These are phyloP conservation scores for Anorthoa munda DNA, from an alignment of 2,888 invertebrate species.

Conservation along the genomic window DNA sequence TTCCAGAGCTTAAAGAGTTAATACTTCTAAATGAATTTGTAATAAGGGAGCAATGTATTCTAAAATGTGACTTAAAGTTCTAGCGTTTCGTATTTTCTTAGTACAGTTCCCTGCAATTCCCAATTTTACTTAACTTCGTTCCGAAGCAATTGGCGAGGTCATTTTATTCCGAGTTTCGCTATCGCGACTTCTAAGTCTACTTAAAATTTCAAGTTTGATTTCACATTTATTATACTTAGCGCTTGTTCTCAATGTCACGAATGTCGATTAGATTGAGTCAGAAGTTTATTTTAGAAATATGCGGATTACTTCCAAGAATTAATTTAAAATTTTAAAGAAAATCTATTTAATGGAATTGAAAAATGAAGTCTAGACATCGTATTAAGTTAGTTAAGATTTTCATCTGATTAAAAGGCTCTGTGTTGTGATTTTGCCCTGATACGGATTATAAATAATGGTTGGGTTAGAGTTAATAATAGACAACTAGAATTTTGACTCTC, in stretches of 20 bases:
- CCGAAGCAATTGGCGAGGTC: conserved; percentile 54
- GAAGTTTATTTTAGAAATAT: conserved; percentile 47
- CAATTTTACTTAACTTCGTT: conserved; percentile 55
- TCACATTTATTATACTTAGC: conserved; percentile 61
- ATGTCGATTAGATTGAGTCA: conserved; percentile 38
- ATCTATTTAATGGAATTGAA: conserved; percentile 8
- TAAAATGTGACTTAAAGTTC: conserved; percentile 45
- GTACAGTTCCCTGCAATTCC: conserved; percentile 52
- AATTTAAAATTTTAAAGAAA: conserved; percentile 14
- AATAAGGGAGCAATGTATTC: conserved; percentile 44
- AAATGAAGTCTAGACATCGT: conserved; percentile 30
- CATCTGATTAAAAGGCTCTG: background rate
- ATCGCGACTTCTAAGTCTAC: conserved; percentile 62
- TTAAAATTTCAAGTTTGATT: conserved; percentile 69
- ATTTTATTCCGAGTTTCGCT: conserved; percentile 54
- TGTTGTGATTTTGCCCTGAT: background rate
- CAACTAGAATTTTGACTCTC: background rate
- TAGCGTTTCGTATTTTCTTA: conserved; percentile 49
- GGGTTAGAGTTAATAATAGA: background rate
- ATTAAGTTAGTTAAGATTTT: conserved; percentile 2
- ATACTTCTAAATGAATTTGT: conserved; percentile 47
- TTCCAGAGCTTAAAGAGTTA: conserved; percentile 27
- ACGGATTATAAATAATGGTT: background rate
- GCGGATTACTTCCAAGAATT: background rate
- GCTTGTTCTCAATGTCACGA: conserved; percentile 46